Conservation (phyloP, 64 coral and sea anemone genomes). For the Acropora tenuis region DNA sequence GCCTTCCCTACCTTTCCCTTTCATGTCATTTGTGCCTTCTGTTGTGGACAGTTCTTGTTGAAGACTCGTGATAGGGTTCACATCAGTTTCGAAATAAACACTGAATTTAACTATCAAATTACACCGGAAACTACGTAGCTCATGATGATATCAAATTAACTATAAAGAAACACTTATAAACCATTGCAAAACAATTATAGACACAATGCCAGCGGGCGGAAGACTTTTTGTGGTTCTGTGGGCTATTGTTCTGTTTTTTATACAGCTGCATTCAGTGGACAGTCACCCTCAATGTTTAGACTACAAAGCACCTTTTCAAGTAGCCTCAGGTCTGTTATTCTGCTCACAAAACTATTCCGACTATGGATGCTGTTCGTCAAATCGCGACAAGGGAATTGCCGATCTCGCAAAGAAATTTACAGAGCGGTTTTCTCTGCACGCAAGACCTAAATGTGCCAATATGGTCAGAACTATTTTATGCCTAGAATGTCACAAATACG, state of each 20-base stretch:
- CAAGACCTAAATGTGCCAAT: conserved; percentile 48
- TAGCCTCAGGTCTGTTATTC: conserved; percentile 20
- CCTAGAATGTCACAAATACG: conserved; percentile 89
- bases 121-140: no score
- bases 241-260: not conserved
- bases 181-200: no score
- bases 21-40: no score
- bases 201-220: no score
- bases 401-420: conserved; percentile 15
- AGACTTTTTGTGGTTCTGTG: not conserved
- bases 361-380: conserved; percentile 76
- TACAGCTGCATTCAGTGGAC: not conserved
- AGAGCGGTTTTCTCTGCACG: conserved; percentile 36
- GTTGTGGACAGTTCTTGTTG: no score
- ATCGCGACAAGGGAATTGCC: conserved; percentile 50
- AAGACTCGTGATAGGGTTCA: no score
- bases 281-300: conserved; percentile 96
- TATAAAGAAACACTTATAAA: not conserved
- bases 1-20: no score
- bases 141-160: not conserved
- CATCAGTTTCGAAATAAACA: no score
- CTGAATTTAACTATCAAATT: no score
- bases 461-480: conserved; percentile 80
- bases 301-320: conserved; percentile 79
- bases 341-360: conserved; percentile 72